A percentile compares a stretch with the other conserved stretches of the same genome.
phyloP scores from a whole-genome alignment of 1,140 invertebrate species.

The Globodera rostochiensis region DNA sequence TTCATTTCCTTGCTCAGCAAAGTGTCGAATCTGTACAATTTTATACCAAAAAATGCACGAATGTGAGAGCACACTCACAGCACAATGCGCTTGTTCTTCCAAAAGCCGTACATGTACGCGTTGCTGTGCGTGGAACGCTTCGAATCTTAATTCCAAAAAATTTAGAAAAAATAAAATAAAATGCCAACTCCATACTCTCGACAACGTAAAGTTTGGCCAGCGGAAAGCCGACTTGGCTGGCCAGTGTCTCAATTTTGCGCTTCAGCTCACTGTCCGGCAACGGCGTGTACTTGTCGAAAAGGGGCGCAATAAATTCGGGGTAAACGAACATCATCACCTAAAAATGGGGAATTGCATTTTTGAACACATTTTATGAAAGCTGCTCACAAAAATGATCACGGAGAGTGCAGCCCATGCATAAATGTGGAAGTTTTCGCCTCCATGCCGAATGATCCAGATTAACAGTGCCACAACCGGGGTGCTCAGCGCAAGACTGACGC shows the following conservation, averaged over 20 bases:
- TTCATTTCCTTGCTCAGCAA: conserved; percentile 62
- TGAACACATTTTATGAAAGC: conserved; percentile 7
- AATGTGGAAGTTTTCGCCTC: conserved; percentile 85
- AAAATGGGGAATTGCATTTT: conserved; percentile 31
- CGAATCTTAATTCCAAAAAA: conserved; percentile 34
- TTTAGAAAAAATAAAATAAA: conserved; percentile 39
- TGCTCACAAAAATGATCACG: conserved; percentile 70
- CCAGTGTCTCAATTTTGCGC: conserved; percentile 83
- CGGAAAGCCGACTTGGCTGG: conserved; percentile 84
- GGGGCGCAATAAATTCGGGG: conserved; percentile 91
- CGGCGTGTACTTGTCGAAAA: conserved; percentile 98
- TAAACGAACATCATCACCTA: conserved; percentile 86
- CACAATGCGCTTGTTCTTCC: conserved; percentile 96
- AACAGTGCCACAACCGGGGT: conserved; percentile 79
- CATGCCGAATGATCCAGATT: conserved; percentile 83
- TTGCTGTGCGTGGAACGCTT: conserved; percentile 55
- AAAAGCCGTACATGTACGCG: conserved; percentile 88
- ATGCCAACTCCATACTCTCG: conserved; percentile 73
- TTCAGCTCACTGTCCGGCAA: conserved; percentile 86
- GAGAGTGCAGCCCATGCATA: conserved; percentile 90
- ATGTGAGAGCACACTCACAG: conserved; percentile 70
- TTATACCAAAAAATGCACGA: background rate
- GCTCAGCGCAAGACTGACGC: conserved; percentile 77
- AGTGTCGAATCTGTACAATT: conserved; percentile 76
- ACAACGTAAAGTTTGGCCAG: conserved; percentile 93